Evolutionary conservation across 2,888 invertebrate species (phyloP).

Genomic region (Drosophila robusta): DNA sequence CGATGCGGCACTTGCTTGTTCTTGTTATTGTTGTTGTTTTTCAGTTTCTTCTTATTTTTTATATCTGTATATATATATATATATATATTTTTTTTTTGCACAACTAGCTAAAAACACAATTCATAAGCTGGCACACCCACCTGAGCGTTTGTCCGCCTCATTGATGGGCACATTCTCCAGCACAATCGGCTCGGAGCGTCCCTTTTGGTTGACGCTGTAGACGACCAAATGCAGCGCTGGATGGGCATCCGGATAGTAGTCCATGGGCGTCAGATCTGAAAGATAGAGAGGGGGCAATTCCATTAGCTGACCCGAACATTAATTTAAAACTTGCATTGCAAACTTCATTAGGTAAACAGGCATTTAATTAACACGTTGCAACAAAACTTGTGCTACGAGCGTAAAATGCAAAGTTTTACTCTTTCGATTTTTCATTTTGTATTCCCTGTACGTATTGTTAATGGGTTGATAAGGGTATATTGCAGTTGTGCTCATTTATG

Average conservation of each 20-base stretch:
- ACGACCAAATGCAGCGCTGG: constrained; percentile 91
- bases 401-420: constrained; percentile 68
- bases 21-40: constrained; percentile 6
- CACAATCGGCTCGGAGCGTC: constrained; percentile 92
- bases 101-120: constrained; percentile 17
- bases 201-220: constrained; percentile 94
- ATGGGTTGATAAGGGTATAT: too few relatives aligned
- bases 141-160: constrained; percentile 94
- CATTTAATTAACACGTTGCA: constrained; percentile 78
- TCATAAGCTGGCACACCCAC: constrained; percentile 85
- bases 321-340: constrained; percentile 69
- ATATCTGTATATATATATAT: not conserved
- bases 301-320: constrained; percentile 65
- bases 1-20: constrained; percentile 19
- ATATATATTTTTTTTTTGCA: not conserved
- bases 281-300: constrained; percentile 8
- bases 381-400: constrained; percentile 59
- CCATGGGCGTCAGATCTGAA: constrained; percentile 84
- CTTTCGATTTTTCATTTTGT: constrained; percentile 16
- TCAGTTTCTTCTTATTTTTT: constrained; percentile 9
- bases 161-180: constrained; percentile 94
- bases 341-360: constrained; percentile 78
- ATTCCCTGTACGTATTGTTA: constrained; percentile 1
- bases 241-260: constrained; percentile 85
- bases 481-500: too few relatives aligned